Evolutionary conservation across 2,888 invertebrate species (phyloP).

Genomic region (Hypomecis punctinalis): DNA sequence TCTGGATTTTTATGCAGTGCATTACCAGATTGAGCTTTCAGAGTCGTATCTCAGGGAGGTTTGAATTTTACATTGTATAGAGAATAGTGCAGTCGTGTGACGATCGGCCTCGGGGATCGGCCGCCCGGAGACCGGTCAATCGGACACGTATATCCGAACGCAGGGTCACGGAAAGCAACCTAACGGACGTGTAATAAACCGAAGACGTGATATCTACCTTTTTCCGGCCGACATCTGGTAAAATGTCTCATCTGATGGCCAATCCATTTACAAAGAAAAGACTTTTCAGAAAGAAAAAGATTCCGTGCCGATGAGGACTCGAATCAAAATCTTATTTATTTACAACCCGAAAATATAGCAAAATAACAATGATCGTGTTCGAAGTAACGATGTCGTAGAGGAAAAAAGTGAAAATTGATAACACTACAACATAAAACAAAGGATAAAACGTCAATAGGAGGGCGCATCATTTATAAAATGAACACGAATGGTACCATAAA

Average conservation of each 20-base stretch:
- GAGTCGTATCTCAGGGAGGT: constrained; percentile 22
- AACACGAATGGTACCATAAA: constrained; percentile 80
- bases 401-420: constrained; percentile 46
- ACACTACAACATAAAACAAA: constrained; percentile 52
- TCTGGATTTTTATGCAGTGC: constrained; percentile 17
- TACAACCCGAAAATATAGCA: constrained; percentile 15
- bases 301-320: constrained; percentile 31
- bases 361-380: constrained; percentile 27
- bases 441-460: constrained; percentile 63
- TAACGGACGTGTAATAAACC: constrained; percentile 79
- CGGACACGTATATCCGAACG: constrained; percentile 71
- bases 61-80: constrained; percentile 39
- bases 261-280: constrained; percentile 49
- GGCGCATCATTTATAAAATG: constrained; percentile 79
- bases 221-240: constrained; percentile 57
- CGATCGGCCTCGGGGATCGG: constrained; percentile 8
- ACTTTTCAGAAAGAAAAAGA: constrained; percentile 46
- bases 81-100: constrained; percentile 26
- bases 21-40: constrained; percentile 33
- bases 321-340: constrained; percentile 25
- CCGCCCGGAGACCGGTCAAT: constrained; percentile 50
- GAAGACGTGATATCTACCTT: constrained; percentile 75
- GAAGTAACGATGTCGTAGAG: constrained; percentile 20
- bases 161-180: constrained; percentile 65
- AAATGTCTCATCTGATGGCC: constrained; percentile 54